Base-by-base conservation (phyloP, 2,888 invertebrate species). In the Choristoneura rosaceana region DNA sequence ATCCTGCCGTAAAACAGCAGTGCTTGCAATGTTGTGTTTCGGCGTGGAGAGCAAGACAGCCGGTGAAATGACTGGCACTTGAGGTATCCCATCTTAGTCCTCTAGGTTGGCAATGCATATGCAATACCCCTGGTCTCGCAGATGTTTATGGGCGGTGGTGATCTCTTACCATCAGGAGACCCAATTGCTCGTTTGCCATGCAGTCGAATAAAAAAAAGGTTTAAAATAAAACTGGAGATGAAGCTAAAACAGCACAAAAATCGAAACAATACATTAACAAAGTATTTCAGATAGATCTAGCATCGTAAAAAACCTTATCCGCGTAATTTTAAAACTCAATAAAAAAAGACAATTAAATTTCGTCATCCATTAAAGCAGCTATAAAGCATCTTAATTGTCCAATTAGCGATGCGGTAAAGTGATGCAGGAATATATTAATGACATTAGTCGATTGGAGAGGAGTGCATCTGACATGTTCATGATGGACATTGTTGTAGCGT, bases 361-460 rank as follows among this genome's bases (percentile, higher is more conserved):
- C 12, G n/a, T n/a, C 34, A 17, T 25, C 64, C 64, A 47, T 70
- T 45, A 64, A 70, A n/a, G 8, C 38, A 25, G 64, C 25, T 64
- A n/a, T 60, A 59, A 70, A 64, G 55, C 33, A 63, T 70, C 47
- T 45, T 63, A 47, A 70, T 70, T 58, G 63, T 25, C 63, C 69
- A 70, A 70, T 70, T 70, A 69, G 62, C 62, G 43, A 58, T 25
- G 47, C 55, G 55, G 55, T 41, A 38, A 43, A 43, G 55, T 55
- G 63, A 58, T 63, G 47, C 55, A 12, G 15, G 63, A 58, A 64
- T 70, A 62, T 62, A 58, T 70, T 70, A 45, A 70, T 64, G 47
- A 55, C 38, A 70, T 70, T 43, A 70, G 58, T 63, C 55, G 58
- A 64, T 62, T 52, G 10, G 55, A 34, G 55, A 34, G 2, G 59